Base-by-base conservation (phyloP, 2,797 vertebrate genomes). In the Amphiprion clarkii region DNA sequence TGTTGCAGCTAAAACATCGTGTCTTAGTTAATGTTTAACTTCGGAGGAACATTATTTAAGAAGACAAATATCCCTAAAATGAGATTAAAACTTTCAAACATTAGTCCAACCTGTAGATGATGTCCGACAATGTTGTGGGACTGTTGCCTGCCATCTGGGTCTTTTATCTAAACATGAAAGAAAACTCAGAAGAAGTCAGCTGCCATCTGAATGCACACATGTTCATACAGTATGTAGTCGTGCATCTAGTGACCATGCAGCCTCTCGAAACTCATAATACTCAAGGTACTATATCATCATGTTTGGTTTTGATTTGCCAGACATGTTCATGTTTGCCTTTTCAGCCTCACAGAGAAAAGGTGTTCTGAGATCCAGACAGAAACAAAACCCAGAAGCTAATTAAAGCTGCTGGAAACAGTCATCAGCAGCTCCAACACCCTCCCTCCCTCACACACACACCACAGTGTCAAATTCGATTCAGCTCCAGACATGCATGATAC, bases 121-220 rank as follows among this genome's bases (percentile, higher is more conserved):
- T 39, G 36, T 39, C 2, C 9, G 3, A 9, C 10, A 12, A 12
- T 39, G 10, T 39, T 39, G 36, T 12, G 10, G 36, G 36, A 3
- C 12, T 39, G 36, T 39, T 10, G 36, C 36, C 11, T 39, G 36
- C 36, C 8, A 33, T 33, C 2, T 8, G 33, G 33, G 33, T 33
- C 63, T 83, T 83, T 84, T 44, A 83, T 83, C 71, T 56, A 16
- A 66, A 79, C 70, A 78, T 59, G 48, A 79, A 83, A 67, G 55
- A 52, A 62, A 71, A 42, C 36, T 71, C 78, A 84, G 54, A 23
- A 67, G 71, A 40, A 77, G 54, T 49, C 56, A 10, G 58, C 62
- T 67, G 65, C 49, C 42, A 31, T 39, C 40, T 4, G 4, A 48
- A 44, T 14, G 2, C 36, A 57, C 40, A 19, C 6, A 6, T 75